These are phyloP conservation scores for Eospalax fontanierii DNA, from an alignment of 2,797 vertebrate species.

Conservation along the genomic window DNA sequence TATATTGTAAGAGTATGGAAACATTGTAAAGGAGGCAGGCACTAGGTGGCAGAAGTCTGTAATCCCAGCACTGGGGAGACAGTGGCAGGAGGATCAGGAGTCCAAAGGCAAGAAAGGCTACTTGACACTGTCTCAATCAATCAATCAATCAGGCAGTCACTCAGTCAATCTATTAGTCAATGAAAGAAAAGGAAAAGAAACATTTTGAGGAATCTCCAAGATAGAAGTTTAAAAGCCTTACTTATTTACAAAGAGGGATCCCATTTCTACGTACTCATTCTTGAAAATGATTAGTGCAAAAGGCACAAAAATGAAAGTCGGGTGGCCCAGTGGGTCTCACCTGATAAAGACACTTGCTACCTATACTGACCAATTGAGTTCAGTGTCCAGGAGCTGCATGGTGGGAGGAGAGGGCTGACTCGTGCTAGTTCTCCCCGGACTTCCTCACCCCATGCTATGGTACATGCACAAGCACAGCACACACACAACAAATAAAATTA, in stretches of 20 bases:
- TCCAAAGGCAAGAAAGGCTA: neutral
- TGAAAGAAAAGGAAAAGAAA: neutral
- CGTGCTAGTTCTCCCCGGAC: neutral
- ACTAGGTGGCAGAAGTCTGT: neutral
- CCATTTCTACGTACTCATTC: neutral
- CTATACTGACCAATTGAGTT: neutral
- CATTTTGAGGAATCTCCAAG: constrained; percentile 18
- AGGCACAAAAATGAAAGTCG: constrained; percentile 28
- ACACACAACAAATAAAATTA: neutral
- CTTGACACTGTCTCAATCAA: neutral
- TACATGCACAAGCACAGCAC: neutral
- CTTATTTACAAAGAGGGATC: constrained; percentile 55
- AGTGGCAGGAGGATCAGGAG: neutral
- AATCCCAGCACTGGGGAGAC: neutral
- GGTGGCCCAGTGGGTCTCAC: neutral
- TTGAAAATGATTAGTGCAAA: constrained; percentile 66
- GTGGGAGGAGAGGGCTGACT: neutral
- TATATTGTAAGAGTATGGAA: constrained; percentile 44
- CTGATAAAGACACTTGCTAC: neutral
- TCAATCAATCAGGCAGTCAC: no score
- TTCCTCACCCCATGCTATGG: neutral
- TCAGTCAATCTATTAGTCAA: neutral
- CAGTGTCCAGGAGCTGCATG: neutral
- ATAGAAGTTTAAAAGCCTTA: constrained; percentile 60
- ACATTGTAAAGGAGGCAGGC: neutral